Evolutionary conservation across 2,113 vertebrate species (phyloP).

Genomic region (Zapus hudsonius): DNA sequence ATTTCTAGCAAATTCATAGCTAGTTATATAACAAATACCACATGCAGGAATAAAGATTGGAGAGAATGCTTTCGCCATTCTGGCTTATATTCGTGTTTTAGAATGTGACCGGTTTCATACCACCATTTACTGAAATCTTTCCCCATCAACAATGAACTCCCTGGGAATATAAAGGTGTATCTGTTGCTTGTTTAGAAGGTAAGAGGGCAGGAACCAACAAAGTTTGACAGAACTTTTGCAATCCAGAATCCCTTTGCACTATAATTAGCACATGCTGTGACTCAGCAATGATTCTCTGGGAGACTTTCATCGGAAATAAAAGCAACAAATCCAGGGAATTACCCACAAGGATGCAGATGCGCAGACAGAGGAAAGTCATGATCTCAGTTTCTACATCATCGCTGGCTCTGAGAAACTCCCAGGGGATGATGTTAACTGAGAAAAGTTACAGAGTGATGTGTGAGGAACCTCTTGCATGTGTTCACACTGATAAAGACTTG

Average conservation of each 20-base stretch:
- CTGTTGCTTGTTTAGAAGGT: neutral
- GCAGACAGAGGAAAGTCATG: neutral
- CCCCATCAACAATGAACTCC: neutral
- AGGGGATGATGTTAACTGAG: neutral
- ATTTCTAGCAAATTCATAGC: neutral
- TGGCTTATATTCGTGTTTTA: neutral
- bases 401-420: neutral
- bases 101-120: neutral
- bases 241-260: neutral
- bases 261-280: neutral
- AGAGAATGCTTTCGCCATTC: neutral
- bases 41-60: neutral
- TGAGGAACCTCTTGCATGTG: neutral
- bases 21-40: neutral
- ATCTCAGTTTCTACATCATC: neutral
- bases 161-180: neutral
- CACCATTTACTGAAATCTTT: neutral
- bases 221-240: neutral
- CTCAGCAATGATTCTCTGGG: neutral
- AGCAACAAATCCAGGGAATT: neutral
- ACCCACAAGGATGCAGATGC: neutral
- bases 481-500: too few relatives aligned
- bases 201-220: neutral
- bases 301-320: slow-evolving; percentile 24
- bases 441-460: neutral